These are phyloP conservation scores for Gouania willdenowi DNA, from an alignment of 2,797 vertebrate species.

Conservation along the genomic window DNA sequence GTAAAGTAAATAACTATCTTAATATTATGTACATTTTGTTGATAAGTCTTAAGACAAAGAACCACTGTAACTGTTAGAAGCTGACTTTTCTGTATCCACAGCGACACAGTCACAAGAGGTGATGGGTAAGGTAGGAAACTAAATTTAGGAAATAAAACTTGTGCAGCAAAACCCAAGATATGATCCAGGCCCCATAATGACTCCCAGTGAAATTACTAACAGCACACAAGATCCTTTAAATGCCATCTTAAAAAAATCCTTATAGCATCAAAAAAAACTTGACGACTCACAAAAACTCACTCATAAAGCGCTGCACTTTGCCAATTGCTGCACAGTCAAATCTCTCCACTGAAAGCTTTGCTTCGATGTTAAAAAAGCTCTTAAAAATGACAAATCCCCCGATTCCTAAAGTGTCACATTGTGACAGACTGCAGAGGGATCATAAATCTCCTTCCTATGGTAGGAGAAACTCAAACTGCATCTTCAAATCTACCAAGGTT, in stretches of 20 bases:
- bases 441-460: neutral
- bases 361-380: slow-evolving; percentile 13
- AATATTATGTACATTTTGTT: no score
- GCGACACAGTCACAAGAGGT: slow-evolving; percentile 17
- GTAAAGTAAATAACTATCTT: slow-evolving; percentile 10
- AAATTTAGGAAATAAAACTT: no score
- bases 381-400: slow-evolving; percentile 17
- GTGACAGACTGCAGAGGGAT: neutral
- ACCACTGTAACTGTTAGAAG: slow-evolving; percentile 5
- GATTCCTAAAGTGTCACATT: slow-evolving; percentile 8
- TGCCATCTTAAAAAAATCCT: slow-evolving; percentile 50
- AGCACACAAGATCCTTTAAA: slow-evolving; percentile 42
- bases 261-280: slow-evolving; percentile 31
- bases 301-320: slow-evolving; percentile 48
- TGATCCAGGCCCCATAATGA: slow-evolving; percentile 38
- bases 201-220: slow-evolving; percentile 41
- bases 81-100: slow-evolving; percentile 10
- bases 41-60: slow-evolving; percentile 8
- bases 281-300: slow-evolving; percentile 26
- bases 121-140: no score
- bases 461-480: neutral
- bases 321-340: slow-evolving; percentile 41
- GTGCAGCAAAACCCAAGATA: slow-evolving; percentile 7
- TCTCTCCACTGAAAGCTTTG: slow-evolving; percentile 40
- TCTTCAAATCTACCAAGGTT: neutral